Evolutionary conservation across 2,888 invertebrate genomes (phyloP).

Genomic region (Philopedon plagiatum): DNA sequence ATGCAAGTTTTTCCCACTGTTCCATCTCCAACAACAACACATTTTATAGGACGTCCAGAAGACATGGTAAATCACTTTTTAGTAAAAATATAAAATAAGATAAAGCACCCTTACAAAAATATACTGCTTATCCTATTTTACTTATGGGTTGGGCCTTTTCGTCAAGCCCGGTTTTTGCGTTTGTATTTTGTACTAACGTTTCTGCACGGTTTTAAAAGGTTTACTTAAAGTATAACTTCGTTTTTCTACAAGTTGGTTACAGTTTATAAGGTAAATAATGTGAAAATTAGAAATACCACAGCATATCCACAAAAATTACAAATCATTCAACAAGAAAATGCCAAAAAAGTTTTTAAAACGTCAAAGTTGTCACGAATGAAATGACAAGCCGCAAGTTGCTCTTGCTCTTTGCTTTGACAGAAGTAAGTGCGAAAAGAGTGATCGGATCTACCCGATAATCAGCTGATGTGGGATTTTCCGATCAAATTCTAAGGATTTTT

Average conservation of each 20-base stretch:
- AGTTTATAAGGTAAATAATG: constrained; percentile 1
- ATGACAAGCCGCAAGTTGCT: background rate
- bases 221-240: background rate
- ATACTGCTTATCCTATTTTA: constrained; percentile 19
- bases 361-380: constrained; percentile 4
- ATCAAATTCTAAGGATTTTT: too few relatives aligned
- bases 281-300: constrained; percentile 20
- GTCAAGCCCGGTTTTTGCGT: background rate
- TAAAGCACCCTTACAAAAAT: constrained; percentile 14
- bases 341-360: constrained; percentile 21
- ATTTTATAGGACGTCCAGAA: constrained; percentile 92
- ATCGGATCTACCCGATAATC: too few relatives aligned
- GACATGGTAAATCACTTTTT: constrained; percentile 75
- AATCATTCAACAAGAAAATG: constrained; percentile 34
- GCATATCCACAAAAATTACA: constrained; percentile 36
- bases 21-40: constrained; percentile 94
- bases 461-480: too few relatives aligned
- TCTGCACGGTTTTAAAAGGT: background rate
- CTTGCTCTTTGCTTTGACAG: too few relatives aligned
- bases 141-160: constrained; percentile 29
- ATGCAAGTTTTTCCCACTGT: constrained; percentile 96
- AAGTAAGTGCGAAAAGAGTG: too few relatives aligned
- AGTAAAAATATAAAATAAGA: background rate
- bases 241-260: background rate
- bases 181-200: constrained; percentile 20